These are phyloP conservation scores for Neosalanx taihuensis DNA, from an alignment of 2,797 vertebrate genomes.

Conservation along the genomic window DNA sequence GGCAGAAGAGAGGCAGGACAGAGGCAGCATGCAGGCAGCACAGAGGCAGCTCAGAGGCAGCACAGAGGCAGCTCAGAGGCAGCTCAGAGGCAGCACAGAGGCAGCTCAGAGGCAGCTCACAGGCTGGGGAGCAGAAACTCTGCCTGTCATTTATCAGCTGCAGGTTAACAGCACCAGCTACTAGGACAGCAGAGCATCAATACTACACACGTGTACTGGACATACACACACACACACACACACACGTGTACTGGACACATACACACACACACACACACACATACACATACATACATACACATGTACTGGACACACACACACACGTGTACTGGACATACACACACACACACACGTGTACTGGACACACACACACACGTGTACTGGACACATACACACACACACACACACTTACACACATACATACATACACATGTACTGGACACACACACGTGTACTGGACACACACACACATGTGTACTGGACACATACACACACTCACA, in stretches of 20 bases:
- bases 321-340: not conserved
- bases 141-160: slow-evolving; percentile 59
- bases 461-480: not conserved
- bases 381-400: too few relatives aligned
- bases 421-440: too few relatives aligned
- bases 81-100: slow-evolving; percentile 11
- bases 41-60: too few relatives aligned
- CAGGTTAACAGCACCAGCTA: slow-evolving; percentile 42
- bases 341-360: not conserved
- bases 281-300: slow-evolving; percentile 5
- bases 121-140: slow-evolving; percentile 27
- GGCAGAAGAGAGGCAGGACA: slow-evolving; percentile 23
- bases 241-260: slow-evolving; percentile 17
- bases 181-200: slow-evolving; percentile 53
- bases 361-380: too few relatives aligned
- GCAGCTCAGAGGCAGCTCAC: not conserved
- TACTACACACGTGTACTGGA: slow-evolving; percentile 28
- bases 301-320: slow-evolving; percentile 10
- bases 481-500: not conserved
- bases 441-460: too few relatives aligned
- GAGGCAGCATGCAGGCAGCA: too few relatives aligned
- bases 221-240: slow-evolving; percentile 1
- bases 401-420: too few relatives aligned
- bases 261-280: slow-evolving; percentile 8
- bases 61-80: too few relatives aligned